These are phyloP conservation scores for Chaetodon auriga DNA, from an alignment of 2,113 vertebrate species.

Conservation along the genomic window DNA sequence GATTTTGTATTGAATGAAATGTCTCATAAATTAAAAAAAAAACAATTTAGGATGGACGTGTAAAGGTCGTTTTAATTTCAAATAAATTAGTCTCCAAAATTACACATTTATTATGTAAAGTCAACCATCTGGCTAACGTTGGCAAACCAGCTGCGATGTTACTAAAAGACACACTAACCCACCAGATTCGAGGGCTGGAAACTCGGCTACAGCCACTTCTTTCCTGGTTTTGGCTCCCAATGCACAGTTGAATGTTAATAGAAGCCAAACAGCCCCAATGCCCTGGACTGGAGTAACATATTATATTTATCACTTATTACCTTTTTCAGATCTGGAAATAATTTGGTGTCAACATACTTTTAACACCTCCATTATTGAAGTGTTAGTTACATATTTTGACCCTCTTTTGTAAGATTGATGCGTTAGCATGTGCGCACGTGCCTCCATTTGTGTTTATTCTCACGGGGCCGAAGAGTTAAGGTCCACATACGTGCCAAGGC, in stretches of 20 bases:
- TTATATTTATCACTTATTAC: slow-evolving; percentile 16
- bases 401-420: slow-evolving; percentile 41
- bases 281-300: neutral
- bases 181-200: neutral
- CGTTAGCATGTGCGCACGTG: slow-evolving; percentile 29
- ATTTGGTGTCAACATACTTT: slow-evolving; percentile 26
- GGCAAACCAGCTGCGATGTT: neutral
- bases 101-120: neutral
- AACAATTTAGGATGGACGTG: too few species aligned
- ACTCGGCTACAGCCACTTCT: neutral
- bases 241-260: neutral
- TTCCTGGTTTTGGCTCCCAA: neutral
- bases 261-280: neutral
- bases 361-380: slow-evolving; percentile 29
- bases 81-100: neutral
- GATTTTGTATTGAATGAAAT: neutral
- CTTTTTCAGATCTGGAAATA: slow-evolving; percentile 30
- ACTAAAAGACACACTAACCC: neutral
- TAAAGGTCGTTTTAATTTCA: neutral
- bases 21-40: neutral
- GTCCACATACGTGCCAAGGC: slow-evolving; percentile 34
- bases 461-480: slow-evolving; percentile 41
- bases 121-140: neutral
- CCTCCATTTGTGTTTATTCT: slow-evolving; percentile 45
- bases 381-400: slow-evolving; percentile 23